These are phyloP conservation scores for Antheraea mylitta DNA, from an alignment of 1,140 invertebrate species.

Conservation along the genomic window DNA sequence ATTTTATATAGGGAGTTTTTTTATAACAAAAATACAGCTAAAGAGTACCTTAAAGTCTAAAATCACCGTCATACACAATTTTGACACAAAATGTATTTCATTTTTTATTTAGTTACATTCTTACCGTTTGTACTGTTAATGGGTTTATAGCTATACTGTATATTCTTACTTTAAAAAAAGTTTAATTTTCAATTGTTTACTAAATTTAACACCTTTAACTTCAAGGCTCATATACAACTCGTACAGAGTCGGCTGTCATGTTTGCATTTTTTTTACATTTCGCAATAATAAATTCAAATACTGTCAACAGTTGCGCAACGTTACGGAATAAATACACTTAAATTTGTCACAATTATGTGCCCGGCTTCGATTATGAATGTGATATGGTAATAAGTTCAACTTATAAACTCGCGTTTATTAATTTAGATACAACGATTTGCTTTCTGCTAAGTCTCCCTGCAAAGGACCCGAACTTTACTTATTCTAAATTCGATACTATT, in stretches of 20 bases:
- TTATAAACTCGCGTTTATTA: background rate
- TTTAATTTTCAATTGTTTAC: no score
- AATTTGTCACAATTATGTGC: background rate
- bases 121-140: no score
- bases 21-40: no score
- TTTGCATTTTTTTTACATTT: background rate
- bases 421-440: background rate
- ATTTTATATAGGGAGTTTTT: no score
- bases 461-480: background rate
- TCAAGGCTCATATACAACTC: background rate
- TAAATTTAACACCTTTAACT: no score
- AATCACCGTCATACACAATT: no score
- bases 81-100: no score
- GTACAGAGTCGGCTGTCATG: background rate
- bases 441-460: background rate
- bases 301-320: background rate
- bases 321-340: background rate
- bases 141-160: no score
- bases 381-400: background rate
- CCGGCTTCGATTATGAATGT: background rate
- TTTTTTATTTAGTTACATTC: no score
- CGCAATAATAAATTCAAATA: background rate
- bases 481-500: background rate
- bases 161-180: no score
- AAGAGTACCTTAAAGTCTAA: no score